phyloP scores from a whole-genome alignment of 1,140 invertebrate species.

The Delia radicum region DNA sequence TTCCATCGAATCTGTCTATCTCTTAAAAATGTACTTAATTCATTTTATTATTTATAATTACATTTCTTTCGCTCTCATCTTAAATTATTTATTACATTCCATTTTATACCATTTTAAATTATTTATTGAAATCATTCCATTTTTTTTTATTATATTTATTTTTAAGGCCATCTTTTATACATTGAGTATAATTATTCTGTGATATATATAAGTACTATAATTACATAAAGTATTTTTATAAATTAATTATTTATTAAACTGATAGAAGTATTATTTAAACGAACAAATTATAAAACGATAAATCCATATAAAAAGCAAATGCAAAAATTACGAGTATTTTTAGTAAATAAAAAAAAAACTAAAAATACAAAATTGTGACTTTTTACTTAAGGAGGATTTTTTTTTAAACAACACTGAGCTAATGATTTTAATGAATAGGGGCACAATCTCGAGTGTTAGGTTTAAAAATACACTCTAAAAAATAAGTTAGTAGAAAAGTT shows the following conservation, averaged over 20 bases:
- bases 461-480: too few relatives aligned
- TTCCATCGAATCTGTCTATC: neutral
- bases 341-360: too few relatives aligned
- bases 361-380: too few relatives aligned
- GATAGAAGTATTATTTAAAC: conserved; percentile 26
- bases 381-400: too few relatives aligned
- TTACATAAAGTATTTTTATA: neutral
- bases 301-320: too few relatives aligned
- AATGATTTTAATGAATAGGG: too few relatives aligned
- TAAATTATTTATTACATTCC: neutral
- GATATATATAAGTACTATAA: neutral
- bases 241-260: conserved; percentile 18
- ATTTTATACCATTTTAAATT: neutral
- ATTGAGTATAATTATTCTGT: neutral
- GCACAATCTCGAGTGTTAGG: too few relatives aligned
- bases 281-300: conserved; percentile 39
- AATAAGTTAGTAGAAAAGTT: too few relatives aligned
- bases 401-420: too few relatives aligned
- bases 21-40: neutral
- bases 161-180: too few relatives aligned
- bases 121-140: conserved; percentile 3
- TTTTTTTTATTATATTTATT: conserved; percentile 23
- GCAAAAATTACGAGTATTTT: too few relatives aligned
- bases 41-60: neutral
- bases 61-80: neutral